Evolutionary conservation across 2,888 invertebrate species (phyloP).

Genomic region (Athripsodes cinereus): DNA sequence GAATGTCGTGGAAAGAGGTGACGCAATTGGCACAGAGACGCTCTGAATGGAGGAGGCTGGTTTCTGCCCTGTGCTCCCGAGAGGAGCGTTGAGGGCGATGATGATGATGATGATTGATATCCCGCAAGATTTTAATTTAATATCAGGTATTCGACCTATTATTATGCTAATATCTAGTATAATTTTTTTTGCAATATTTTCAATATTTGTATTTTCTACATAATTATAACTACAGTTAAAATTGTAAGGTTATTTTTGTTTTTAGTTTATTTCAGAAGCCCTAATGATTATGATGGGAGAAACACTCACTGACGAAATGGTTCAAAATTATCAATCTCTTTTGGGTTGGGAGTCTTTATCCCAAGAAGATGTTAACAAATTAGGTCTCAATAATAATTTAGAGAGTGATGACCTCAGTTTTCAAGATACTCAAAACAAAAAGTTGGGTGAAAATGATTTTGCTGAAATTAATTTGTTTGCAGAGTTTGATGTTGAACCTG

Average conservation of each 20-base stretch:
- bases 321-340: conserved; percentile 40
- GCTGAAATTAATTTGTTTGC: conserved; percentile 21
- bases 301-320: conserved; percentile 47
- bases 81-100: too few species aligned
- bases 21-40: too few species aligned
- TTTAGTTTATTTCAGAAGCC: conserved; percentile 50
- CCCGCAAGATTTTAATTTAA: too few species aligned
- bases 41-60: too few species aligned
- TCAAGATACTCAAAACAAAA: background rate
- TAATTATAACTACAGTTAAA: background rate
- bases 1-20: too few species aligned
- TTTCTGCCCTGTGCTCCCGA: too few species aligned
- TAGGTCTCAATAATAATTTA: conserved; percentile 1
- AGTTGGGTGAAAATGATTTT: background rate
- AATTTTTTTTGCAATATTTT: too few species aligned
- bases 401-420: background rate
- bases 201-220: background rate
- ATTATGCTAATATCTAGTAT: too few species aligned
- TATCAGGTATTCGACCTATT: too few species aligned
- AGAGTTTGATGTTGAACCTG: conserved; percentile 23
- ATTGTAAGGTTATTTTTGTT: conserved; percentile 1
- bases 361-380: conserved; percentile 11
- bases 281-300: conserved; percentile 61
- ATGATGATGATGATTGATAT: too few species aligned
- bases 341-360: conserved; percentile 48